phyloP scores from a whole-genome alignment of 2,888 invertebrate species.

The Clostera curtula region DNA sequence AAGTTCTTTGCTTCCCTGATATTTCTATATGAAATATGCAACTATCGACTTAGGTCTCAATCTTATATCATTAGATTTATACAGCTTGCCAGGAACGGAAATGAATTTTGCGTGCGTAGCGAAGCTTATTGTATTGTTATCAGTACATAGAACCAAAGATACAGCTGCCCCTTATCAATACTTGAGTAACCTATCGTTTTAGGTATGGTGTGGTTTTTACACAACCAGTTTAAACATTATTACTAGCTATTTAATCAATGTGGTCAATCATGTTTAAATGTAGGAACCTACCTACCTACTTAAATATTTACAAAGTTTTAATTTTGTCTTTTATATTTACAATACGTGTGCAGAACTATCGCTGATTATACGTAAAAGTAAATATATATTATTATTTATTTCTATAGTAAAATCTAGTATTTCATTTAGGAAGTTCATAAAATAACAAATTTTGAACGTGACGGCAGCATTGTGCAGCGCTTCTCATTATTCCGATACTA shows the following conservation, averaged over 20 bases:
- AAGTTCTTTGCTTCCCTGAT: constrained; percentile 3
- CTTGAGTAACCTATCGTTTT: too few relatives aligned
- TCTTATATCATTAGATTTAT: constrained; percentile 7
- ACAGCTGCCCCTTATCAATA: constrained; percentile 17
- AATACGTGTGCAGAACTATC: too few relatives aligned
- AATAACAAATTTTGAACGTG: constrained; percentile 15
- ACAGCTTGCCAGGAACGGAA: constrained; percentile 7
- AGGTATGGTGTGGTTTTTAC: too few relatives aligned
- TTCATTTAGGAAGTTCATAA: constrained; percentile 15
- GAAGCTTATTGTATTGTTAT: constrained; percentile 22
- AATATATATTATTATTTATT: not conserved
- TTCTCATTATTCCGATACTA: constrained; percentile 18
- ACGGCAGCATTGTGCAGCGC: constrained; percentile 11
- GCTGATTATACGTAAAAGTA: too few relatives aligned
- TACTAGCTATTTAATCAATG: too few relatives aligned
- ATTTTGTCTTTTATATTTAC: too few relatives aligned
- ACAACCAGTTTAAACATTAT: too few relatives aligned
- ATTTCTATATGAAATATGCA: constrained; percentile 2
- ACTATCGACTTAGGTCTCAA: too few relatives aligned
- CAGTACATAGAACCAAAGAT: constrained; percentile 40
- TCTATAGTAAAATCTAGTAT: too few relatives aligned
- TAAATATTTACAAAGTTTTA: too few relatives aligned
- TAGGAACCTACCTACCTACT: too few relatives aligned
- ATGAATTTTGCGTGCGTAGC: constrained; percentile 9
- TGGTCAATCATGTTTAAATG: too few relatives aligned